Percentiles rank a stretch among this genome's conserved stretches.
Conservation (phyloP, 2,888 invertebrate species). For the Pasiphila rectangulata region DNA sequence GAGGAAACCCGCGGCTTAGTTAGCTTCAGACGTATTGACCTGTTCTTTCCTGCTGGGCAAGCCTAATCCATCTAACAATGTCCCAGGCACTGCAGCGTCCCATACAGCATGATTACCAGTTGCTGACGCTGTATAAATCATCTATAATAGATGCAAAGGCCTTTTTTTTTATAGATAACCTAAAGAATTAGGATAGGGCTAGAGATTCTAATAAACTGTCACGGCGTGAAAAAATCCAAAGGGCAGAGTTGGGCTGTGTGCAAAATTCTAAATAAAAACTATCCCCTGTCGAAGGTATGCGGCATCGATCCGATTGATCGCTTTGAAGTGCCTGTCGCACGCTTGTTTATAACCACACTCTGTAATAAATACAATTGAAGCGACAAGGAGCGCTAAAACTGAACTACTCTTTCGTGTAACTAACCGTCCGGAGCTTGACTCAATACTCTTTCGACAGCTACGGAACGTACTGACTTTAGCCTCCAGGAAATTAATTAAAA, state of each 20-base stretch:
- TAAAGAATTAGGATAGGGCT: too few relatives aligned
- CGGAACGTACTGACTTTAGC: slow-evolving; percentile 62
- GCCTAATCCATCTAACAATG: too few relatives aligned
- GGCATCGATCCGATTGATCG: slow-evolving; percentile 59
- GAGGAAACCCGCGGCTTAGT: too few relatives aligned
- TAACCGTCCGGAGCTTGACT: slow-evolving; percentile 60
- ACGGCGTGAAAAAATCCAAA: slow-evolving; percentile 26
- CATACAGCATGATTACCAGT: too few relatives aligned
- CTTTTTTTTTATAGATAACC: too few relatives aligned
- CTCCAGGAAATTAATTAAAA: slow-evolving; percentile 47
- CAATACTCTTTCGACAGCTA: slow-evolving; percentile 73
- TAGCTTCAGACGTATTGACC: too few relatives aligned
- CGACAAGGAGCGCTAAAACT: slow-evolving; percentile 59
- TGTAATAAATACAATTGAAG: slow-evolving; percentile 79
- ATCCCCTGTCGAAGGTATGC: slow-evolving; percentile 37
- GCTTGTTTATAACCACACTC: slow-evolving; percentile 71
- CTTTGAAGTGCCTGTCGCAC: slow-evolving; percentile 72
- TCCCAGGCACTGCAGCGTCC: too few relatives aligned
- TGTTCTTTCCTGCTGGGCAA: too few relatives aligned
- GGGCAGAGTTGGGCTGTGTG: slow-evolving; percentile 32
- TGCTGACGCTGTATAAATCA: too few relatives aligned
- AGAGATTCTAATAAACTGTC: background rate
- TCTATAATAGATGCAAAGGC: too few relatives aligned
- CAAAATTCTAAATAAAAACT: slow-evolving; percentile 33
- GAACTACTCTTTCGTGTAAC: too few relatives aligned